Conservation (phyloP, 1,140 invertebrate genomes). For the Drosophila trapezifrons region DNA sequence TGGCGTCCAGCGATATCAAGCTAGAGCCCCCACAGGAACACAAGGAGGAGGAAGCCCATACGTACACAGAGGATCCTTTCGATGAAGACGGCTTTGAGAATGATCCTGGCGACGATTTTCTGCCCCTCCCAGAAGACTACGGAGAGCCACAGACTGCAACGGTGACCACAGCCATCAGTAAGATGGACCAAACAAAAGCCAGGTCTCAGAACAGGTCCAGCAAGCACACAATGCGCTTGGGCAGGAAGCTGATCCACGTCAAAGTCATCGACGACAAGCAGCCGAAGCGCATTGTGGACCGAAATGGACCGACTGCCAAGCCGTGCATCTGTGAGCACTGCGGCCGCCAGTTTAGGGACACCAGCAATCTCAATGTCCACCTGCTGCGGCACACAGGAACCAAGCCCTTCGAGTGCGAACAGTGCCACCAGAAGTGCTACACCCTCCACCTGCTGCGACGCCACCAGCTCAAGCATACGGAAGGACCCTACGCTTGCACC, state of each 20-base stretch:
- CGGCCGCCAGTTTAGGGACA: slow-evolving; percentile 65
- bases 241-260: slow-evolving; percentile 62
- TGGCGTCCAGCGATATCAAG: slow-evolving; percentile 16
- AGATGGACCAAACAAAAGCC: neutral
- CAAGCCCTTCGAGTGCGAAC: slow-evolving; percentile 65
- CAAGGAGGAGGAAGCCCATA: neutral
- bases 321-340: slow-evolving; percentile 73
- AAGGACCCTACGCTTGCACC: slow-evolving; percentile 66
- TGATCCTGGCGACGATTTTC: slow-evolving; percentile 2
- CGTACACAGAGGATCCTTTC: slow-evolving; percentile 7
- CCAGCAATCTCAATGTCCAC: slow-evolving; percentile 68
- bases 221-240: slow-evolving; percentile 70
- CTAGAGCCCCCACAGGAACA: slow-evolving; percentile 13
- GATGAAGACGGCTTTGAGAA: slow-evolving; percentile 10
- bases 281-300: slow-evolving; percentile 69
- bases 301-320: slow-evolving; percentile 52
- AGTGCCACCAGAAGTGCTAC: slow-evolving; percentile 69
- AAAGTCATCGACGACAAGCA: slow-evolving; percentile 64
- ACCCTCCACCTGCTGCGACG: slow-evolving; percentile 62
- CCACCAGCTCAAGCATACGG: slow-evolving; percentile 67
- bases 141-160: slow-evolving; percentile 21
- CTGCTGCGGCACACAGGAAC: slow-evolving; percentile 67
- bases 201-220: slow-evolving; percentile 15
- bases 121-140: slow-evolving; percentile 28
- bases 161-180: neutral